Percentiles rank a stretch among this genome's conserved stretches.
Evolutionary conservation across 2,113 vertebrate genomes (phyloP).

Genomic region (Pagrus major): DNA sequence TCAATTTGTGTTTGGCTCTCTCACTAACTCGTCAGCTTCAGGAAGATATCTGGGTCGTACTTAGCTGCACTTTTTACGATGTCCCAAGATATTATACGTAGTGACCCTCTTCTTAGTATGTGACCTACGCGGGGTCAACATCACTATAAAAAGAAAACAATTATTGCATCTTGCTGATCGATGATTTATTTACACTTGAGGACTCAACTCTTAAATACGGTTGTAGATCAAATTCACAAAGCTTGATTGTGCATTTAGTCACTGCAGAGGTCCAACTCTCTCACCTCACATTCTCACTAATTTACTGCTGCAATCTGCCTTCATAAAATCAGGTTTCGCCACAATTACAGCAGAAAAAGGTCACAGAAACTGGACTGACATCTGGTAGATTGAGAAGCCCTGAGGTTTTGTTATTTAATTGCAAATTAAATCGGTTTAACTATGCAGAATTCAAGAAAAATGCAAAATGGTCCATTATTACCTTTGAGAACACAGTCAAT

Average conservation of each 20-base stretch:
- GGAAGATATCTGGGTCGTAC: not conserved
- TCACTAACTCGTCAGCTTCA: constrained; percentile 14
- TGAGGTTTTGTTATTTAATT: not conserved
- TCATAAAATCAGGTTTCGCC: not conserved
- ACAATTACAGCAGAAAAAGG: not conserved
- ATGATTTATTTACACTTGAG: constrained; percentile 9
- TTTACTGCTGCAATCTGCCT: not conserved
- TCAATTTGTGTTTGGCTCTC: constrained; percentile 37
- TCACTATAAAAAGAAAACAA: not conserved
- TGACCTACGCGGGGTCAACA: not conserved
- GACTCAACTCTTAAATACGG: not conserved
- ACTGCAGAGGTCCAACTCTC: not conserved
- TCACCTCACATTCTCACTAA: not conserved
- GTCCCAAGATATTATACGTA: not conserved
- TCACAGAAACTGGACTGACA: not conserved
- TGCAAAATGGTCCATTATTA: constrained; percentile 3
- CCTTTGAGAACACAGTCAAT: not conserved
- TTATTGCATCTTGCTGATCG: not conserved
- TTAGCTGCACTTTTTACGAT: not conserved
- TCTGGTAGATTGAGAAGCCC: not conserved
- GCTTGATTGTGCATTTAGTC: not conserved
- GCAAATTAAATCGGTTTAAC: not conserved
- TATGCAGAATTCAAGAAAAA: not conserved
- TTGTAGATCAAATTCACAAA: not conserved
- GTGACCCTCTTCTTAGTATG: not conserved